Percentiles rank a stretch among this genome's conserved stretches.
Conservation (phyloP, 2,113 vertebrate genomes). For the Micromys minutus region DNA sequence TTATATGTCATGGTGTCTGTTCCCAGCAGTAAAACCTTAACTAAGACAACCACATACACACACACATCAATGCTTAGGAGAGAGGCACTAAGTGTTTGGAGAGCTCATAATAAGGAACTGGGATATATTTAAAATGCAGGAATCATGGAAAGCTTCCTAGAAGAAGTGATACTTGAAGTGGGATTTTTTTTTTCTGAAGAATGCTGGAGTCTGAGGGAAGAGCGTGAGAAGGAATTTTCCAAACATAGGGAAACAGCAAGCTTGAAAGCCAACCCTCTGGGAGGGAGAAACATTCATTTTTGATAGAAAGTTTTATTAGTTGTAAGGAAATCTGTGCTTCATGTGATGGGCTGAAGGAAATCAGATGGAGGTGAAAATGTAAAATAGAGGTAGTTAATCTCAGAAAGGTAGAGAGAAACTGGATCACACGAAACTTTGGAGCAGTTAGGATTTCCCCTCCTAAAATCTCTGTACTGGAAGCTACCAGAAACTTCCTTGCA, state of each 20-base stretch:
- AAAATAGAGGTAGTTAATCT: background rate
- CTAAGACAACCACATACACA: too few relatives aligned
- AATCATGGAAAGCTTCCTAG: background rate
- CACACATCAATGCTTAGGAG: background rate
- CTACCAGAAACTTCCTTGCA: background rate
- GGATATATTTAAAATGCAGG: background rate
- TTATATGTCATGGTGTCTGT: too few relatives aligned
- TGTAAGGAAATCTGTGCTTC: background rate
- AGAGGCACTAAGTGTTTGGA: background rate
- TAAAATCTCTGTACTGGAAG: background rate
- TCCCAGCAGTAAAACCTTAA: too few relatives aligned
- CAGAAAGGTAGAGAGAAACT: background rate
- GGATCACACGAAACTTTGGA: background rate
- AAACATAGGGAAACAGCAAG: background rate
- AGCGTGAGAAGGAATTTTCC: slow-evolving; percentile 31
- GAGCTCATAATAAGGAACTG: background rate
- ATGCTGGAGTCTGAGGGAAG: background rate
- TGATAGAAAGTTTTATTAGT: slow-evolving; percentile 7
- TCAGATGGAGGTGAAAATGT: background rate
- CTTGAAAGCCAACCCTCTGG: background rate
- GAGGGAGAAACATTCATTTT: background rate
- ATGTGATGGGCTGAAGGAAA: background rate
- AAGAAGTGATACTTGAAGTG: background rate
- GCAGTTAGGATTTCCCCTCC: background rate
- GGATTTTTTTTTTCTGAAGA: background rate